Base-by-base conservation (phyloP, 1,140 invertebrate genomes). In the Ceratitis capitata region DNA sequence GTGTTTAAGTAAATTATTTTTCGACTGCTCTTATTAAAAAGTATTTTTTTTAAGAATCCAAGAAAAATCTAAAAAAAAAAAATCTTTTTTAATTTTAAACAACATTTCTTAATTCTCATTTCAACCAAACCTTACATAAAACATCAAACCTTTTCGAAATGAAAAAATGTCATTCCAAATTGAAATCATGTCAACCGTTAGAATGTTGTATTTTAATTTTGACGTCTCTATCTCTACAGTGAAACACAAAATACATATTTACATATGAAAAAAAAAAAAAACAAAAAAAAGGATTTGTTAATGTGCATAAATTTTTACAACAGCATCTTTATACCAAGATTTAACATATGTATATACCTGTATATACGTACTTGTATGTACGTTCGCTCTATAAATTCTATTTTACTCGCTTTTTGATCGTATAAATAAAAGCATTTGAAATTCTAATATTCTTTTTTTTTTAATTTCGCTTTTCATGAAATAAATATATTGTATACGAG, bases 161-260 rank as follows among this genome's bases (percentile, higher is more conserved):
- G 4, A 19, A 56, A 7, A 19, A 56, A n/a, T 56, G 19, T 23
- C 23, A 56, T 56, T 56, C 39, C 2, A 26, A 61, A 61, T 26
- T 26, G 39, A 45, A 78, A 45, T 78, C 39, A 78, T 78, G 69
- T 78, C 69, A 78, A 78, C 69, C 69, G 35, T 45, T 78, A 78
- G 45, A 78, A 42, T 78, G 35, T 26, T 45, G 45, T 45, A 26
- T 47, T 12, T n/a, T 2, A 16, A 78, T 5, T 16, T 35, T 26
- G 10, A n/a, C 32, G 39, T n/a, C 3, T 45, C 39, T 23, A 45
- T 32, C 51, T 56, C 51, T 56, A n/a, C n/a, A 56, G 1, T 5
- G n/a, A n/a, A n/a, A n/a, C n/a, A n/a, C n/a, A n/a, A n/a, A n/a
- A 26, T 61, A 26, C n/a, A 61, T 26, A 39, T 39, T 19, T 69